Percentiles rank a stretch among this genome's conserved stretches.
Evolutionary conservation across 1,140 invertebrate genomes (phyloP).

Genomic region (Cyphomyrmex costatus): DNA sequence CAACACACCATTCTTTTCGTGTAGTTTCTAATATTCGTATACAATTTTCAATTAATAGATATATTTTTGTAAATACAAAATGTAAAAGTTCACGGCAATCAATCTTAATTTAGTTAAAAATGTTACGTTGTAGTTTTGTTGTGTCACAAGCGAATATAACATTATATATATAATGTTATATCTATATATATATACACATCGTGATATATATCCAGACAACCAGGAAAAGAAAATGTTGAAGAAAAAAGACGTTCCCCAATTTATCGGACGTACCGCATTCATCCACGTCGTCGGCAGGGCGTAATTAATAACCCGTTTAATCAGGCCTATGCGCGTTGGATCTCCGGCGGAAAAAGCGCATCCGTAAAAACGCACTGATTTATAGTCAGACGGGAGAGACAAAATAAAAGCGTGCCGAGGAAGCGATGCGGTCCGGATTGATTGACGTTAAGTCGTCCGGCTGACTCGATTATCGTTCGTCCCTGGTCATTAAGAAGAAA

Average conservation of each 20-base stretch:
- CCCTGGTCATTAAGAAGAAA: conserved; percentile 80
- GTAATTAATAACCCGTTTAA: conserved; percentile 85
- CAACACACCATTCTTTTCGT: too few relatives aligned
- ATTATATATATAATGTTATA: too few relatives aligned
- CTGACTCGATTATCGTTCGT: conserved; percentile 82
- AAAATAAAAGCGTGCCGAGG: conserved; percentile 57
- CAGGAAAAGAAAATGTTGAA: conserved; percentile 67
- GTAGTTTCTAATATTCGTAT: too few relatives aligned
- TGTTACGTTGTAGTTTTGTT: neutral
- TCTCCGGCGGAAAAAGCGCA: conserved; percentile 74
- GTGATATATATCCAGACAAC: neutral
- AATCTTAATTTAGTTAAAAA: neutral
- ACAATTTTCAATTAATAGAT: too few relatives aligned
- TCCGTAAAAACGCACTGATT: conserved; percentile 82
- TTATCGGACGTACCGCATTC: conserved; percentile 79
- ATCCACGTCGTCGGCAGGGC: conserved; percentile 79
- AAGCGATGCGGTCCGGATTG: conserved; percentile 66
- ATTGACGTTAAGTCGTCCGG: conserved; percentile 83
- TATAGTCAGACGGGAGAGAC: conserved; percentile 77
- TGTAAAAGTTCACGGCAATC: neutral
- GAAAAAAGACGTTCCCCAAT: conserved; percentile 76
- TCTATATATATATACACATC: neutral
- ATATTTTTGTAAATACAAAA: neutral
- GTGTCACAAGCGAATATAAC: neutral
- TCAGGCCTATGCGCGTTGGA: conserved; percentile 78